A percentile compares a stretch with the other conserved stretches of the same genome.
phyloP scores from a whole-genome alignment of 23 tunicate genomes.

The Styela plicata region DNA sequence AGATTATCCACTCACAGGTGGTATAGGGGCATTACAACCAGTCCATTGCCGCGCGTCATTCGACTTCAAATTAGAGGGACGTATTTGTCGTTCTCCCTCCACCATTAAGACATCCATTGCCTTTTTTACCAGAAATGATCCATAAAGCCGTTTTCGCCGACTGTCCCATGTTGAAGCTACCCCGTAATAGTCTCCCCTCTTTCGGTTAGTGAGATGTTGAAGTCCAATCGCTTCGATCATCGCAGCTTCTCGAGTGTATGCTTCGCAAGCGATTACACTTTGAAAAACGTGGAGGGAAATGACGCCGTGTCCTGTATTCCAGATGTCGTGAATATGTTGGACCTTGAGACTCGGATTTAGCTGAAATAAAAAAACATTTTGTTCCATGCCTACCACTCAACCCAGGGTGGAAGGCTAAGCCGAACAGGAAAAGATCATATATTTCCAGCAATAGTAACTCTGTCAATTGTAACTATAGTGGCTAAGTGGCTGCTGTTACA shows the following conservation, averaged over 20 bases:
- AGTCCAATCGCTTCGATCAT: constrained; percentile 93
- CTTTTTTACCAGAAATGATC: constrained; percentile 47
- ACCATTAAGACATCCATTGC: constrained; percentile 72
- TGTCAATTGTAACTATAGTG: too few relatives aligned
- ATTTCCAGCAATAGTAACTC: too few relatives aligned
- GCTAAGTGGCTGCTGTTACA: too few relatives aligned
- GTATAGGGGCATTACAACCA: constrained; percentile 4
- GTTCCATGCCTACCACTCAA: too few relatives aligned
- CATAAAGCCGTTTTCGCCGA: constrained; percentile 49
- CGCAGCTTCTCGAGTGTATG: constrained; percentile 85
- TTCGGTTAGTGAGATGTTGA: constrained; percentile 63
- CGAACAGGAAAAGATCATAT: too few relatives aligned
- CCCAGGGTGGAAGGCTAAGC: too few relatives aligned
- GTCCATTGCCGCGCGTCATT: not conserved
- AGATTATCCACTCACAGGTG: not conserved
- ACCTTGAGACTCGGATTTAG: constrained; percentile 40
- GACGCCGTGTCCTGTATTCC: constrained; percentile 66
- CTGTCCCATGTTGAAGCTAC: constrained; percentile 51
- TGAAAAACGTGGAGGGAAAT: constrained; percentile 79
- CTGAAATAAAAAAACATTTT: too few relatives aligned
- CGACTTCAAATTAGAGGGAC: constrained; percentile 35
- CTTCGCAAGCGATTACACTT: constrained; percentile 71
- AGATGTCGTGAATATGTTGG: constrained; percentile 70
- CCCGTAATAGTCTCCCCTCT: constrained; percentile 74
- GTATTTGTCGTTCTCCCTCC: constrained; percentile 88